phyloP scores from a whole-genome alignment of 1,140 invertebrate genomes.

The Telenomus remus region DNA sequence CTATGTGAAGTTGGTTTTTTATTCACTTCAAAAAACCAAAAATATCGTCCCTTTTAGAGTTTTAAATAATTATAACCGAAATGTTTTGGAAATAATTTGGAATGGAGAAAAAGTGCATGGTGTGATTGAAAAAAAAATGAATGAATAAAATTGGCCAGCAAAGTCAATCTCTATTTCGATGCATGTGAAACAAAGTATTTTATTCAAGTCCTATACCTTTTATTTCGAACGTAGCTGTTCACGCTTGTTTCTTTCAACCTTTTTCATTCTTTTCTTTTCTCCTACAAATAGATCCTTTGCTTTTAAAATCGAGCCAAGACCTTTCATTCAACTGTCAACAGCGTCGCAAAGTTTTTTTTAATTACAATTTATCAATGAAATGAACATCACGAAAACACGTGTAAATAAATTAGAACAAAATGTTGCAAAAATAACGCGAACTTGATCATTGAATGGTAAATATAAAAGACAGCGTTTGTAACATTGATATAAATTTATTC shows the following conservation, averaged over 20 bases:
- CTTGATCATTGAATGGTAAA: neutral
- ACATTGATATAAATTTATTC: neutral
- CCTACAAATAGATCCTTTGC: slow-evolving; percentile 29
- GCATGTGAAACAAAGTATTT: slow-evolving; percentile 15
- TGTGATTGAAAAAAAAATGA: too few relatives aligned
- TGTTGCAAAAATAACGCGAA: too few relatives aligned
- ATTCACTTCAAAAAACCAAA: too few relatives aligned
- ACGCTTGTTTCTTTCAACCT: slow-evolving; percentile 22
- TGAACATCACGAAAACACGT: too few relatives aligned
- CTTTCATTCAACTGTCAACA: slow-evolving; percentile 12
- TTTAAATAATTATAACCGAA: too few relatives aligned
- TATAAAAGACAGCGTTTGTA: neutral
- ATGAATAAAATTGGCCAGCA: too few relatives aligned
- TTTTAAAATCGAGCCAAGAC: slow-evolving; percentile 5
- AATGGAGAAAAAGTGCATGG: too few relatives aligned
- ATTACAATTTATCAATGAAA: neutral
- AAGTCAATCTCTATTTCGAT: slow-evolving; percentile 22
- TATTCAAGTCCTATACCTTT: slow-evolving; percentile 15
- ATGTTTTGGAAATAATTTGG: too few relatives aligned
- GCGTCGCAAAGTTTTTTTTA: slow-evolving; percentile 1
- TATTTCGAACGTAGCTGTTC: slow-evolving; percentile 18
- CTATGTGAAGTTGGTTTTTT: too few relatives aligned
- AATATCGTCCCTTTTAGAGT: too few relatives aligned
- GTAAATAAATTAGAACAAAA: neutral
- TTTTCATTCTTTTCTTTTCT: slow-evolving; percentile 25